These are phyloP conservation scores for Arctopsyche grandis DNA, from an alignment of 1,140 invertebrate species.

Conservation along the genomic window DNA sequence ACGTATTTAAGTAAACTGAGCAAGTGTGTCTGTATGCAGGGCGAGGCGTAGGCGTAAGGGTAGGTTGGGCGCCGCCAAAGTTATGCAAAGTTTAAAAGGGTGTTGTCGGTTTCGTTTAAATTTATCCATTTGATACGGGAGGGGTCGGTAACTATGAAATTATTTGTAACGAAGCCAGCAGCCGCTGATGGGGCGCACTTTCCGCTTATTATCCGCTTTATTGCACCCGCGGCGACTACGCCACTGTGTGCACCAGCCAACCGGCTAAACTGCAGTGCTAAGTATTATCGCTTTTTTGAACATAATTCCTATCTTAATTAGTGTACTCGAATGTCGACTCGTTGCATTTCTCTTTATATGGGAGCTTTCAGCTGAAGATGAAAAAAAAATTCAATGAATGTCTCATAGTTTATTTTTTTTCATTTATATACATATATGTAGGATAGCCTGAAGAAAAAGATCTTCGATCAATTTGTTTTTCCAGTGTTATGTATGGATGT, in stretches of 20 bases:
- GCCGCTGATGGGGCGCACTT: constrained; percentile 20
- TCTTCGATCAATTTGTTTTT: too few relatives aligned
- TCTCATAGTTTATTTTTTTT: too few relatives aligned
- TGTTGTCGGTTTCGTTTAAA: constrained; percentile 32
- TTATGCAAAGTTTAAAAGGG: constrained; percentile 40
- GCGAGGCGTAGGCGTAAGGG: not conserved
- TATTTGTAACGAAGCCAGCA: constrained; percentile 2
- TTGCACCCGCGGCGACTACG: constrained; percentile 10
- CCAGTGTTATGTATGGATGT: too few relatives aligned
- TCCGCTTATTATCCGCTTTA: constrained; percentile 38
- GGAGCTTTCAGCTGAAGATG: too few relatives aligned
- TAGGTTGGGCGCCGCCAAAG: constrained; percentile 26
- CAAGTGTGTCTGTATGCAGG: not conserved
- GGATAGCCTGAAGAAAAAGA: too few relatives aligned
- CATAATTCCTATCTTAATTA: not conserved
- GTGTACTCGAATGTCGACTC: too few relatives aligned
- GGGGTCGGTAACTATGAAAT: not conserved
- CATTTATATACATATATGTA: too few relatives aligned
- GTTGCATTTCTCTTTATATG: too few relatives aligned
- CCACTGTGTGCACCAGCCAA: not conserved
- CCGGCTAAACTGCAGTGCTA: not conserved
- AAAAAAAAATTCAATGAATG: too few relatives aligned
- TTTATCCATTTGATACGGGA: constrained; percentile 36
- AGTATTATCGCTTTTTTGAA: constrained; percentile 10
- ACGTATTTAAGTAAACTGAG: not conserved